Evolutionary conservation across 2,113 vertebrate species (phyloP), one percentile per base, ranked within the genome.

Genomic region (Peucedramus taeniatus): DNA sequence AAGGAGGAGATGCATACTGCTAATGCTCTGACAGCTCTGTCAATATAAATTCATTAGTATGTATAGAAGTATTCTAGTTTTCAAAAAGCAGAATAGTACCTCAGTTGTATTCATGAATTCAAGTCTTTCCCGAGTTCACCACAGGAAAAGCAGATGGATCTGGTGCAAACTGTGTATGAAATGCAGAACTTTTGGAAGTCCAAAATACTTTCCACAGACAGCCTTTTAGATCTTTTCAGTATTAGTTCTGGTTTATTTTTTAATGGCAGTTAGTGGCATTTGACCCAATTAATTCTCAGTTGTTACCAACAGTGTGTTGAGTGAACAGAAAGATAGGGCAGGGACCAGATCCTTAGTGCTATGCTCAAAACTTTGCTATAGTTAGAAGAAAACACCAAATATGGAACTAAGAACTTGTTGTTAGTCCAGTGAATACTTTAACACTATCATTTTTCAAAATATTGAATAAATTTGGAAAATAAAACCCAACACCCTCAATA

Each of bases 231-330:
- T 79, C 24, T 71, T 79, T 15, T 19, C 20, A 45, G 14, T 30
- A 22, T 44, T 56, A 56, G 13, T 35, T 70, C 15, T 42, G 23
- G 19, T 47, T 65, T 85, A 56, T 28, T 57, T 86, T 72, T 66
- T 49, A 44, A 50, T 51, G 37, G 11, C 24, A 56, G 18, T 50
- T 1, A 0, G 40, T 47, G 37, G 15, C 74, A 72, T 26, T 64
- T 60, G 40, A 51, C 28, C 4, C 1, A 39, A 1, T 16, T 5
- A 1, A 39, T 89, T 86, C 37, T 70, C 24, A 20, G 65, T 8
- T 65, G 18, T 0, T 0, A 64, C 31, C 39, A 15, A 4, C 12
- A 40, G 17, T 4, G 22, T 56, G 39, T 47, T 23, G 23, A 20
- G 54, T 66, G 13, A 88, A 24, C 50, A 60, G 40, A 82, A 64